phyloP scores from a whole-genome alignment of 1,140 invertebrate genomes.

The Dolichoris vasculosae region DNA sequence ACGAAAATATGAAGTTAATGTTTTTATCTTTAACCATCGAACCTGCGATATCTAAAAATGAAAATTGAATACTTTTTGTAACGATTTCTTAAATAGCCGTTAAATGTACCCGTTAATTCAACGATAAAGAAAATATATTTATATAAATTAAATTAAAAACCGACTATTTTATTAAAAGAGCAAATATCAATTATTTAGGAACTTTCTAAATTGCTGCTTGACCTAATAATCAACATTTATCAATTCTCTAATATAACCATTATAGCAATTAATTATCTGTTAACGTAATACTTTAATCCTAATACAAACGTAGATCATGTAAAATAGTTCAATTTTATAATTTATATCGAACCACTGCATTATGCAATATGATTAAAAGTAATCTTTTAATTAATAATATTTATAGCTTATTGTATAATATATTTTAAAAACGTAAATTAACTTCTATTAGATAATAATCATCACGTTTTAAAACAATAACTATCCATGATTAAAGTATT shows the following conservation, averaged over 20 bases:
- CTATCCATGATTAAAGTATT: too few species aligned
- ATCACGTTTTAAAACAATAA: neutral
- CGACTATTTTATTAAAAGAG: neutral
- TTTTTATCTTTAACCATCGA: neutral
- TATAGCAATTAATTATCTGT: constrained; percentile 31
- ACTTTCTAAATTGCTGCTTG: constrained; percentile 24
- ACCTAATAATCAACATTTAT: constrained; percentile 27
- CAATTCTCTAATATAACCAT: neutral
- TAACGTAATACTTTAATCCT: constrained; percentile 39
- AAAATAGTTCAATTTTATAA: constrained; percentile 38
- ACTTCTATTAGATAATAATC: neutral
- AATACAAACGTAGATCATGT: constrained; percentile 4
- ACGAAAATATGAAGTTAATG: neutral
- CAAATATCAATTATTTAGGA: constrained; percentile 14
- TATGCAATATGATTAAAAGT: neutral
- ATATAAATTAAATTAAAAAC: neutral
- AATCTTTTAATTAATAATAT: neutral
- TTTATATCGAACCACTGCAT: neutral
- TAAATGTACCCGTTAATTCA: neutral
- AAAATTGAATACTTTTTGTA: neutral
- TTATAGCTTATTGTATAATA: neutral
- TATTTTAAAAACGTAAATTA: neutral
- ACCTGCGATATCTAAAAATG: neutral
- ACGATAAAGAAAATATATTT: neutral
- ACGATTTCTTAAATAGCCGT: neutral